Conservation (phyloP, 2,797 vertebrate genomes). For the Eulemur albifrons region DNA sequence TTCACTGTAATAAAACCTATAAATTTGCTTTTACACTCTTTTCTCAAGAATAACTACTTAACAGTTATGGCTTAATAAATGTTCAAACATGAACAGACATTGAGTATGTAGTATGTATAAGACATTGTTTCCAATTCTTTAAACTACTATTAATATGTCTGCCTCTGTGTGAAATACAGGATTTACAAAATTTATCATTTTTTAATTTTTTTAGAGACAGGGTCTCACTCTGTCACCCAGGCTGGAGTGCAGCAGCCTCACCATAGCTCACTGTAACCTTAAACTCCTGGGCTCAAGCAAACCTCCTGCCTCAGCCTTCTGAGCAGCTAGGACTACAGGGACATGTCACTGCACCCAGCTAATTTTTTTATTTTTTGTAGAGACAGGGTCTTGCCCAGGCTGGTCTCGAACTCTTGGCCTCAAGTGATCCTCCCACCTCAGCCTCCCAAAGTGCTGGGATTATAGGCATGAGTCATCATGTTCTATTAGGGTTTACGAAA, state of each 20-base stretch:
- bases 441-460: neutral
- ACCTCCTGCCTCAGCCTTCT: no score
- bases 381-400: no score
- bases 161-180: neutral
- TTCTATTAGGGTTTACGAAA: neutral
- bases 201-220: neutral
- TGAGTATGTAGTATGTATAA: neutral
- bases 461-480: neutral
- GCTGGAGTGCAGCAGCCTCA: no score
- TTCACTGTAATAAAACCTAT: neutral
- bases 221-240: neutral
- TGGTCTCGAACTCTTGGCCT: no score
- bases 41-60: neutral
- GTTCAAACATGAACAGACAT: neutral
- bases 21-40: slow-evolving; percentile 1
- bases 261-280: no score
- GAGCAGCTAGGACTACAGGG: no score
- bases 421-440: no score
- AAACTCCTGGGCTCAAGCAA: no score
- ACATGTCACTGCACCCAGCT: no score
- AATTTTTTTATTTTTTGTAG: no score
- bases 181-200: neutral
- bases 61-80: slow-evolving; percentile 5
- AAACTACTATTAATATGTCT: neutral
- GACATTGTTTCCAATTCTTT: neutral